Conservation (phyloP, 30 jellyfish, hydroid and myxozoan species). For the Nemopilema nomurai region DNA sequence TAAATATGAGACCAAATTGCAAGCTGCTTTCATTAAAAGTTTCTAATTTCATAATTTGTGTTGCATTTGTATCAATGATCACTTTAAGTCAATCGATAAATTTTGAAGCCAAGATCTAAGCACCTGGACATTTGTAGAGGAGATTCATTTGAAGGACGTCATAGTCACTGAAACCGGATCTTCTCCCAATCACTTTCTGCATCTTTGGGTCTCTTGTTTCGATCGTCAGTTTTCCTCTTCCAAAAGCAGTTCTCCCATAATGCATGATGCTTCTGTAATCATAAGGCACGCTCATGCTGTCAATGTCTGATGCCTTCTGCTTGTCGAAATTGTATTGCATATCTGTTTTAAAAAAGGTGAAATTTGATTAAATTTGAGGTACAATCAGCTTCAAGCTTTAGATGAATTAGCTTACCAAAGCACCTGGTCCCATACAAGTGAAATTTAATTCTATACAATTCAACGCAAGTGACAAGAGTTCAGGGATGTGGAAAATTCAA, state of each 20-base stretch:
- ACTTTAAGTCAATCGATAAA: too few species aligned
- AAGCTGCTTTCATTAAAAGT: too few species aligned
- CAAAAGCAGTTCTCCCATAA: conserved; percentile 79
- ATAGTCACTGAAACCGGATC: conserved; percentile 70
- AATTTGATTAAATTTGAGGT: too few species aligned
- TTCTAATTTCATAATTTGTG: too few species aligned
- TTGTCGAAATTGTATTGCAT: conserved; percentile 63
- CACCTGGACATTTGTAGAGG: conserved; percentile 68
- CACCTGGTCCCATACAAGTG: too few species aligned
- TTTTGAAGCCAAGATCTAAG: background rate
- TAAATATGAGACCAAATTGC: too few species aligned
- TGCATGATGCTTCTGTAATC: conserved; percentile 77
- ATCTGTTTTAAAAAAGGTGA: background rate
- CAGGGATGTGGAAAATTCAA: too few species aligned
- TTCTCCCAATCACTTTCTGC: conserved; percentile 69
- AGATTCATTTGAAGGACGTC: conserved; percentile 78
- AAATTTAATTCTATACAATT: too few species aligned
- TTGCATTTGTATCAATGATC: too few species aligned
- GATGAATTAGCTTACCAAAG: too few species aligned
- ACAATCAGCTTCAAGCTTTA: too few species aligned
- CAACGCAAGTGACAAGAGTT: too few species aligned
- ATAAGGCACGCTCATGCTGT: conserved; percentile 77
- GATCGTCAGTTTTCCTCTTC: conserved; percentile 74
- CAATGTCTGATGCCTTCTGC: conserved; percentile 55
- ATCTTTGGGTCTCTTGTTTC: conserved; percentile 61